Evolutionary conservation across 2,888 invertebrate genomes (phyloP).

Genomic region (Leucophora obtusa): DNA sequence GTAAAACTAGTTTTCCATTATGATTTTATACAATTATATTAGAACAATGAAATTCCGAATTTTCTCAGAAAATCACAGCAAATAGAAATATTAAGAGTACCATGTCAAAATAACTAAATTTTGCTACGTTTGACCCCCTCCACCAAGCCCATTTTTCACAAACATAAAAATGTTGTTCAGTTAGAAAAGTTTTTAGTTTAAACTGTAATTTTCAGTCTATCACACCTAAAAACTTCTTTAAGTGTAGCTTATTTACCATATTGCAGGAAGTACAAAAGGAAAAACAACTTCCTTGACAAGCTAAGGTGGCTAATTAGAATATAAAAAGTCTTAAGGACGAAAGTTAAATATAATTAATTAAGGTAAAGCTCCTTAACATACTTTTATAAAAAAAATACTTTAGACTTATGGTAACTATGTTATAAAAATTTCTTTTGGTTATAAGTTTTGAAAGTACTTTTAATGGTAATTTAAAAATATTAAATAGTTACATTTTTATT

Average conservation of each 20-base stretch:
- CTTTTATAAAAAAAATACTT: background rate
- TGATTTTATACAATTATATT: too few relatives aligned
- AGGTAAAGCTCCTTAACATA: background rate
- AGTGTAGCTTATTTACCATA: background rate
- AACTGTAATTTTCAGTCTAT: too few relatives aligned
- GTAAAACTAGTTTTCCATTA: too few relatives aligned
- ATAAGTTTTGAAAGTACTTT: background rate
- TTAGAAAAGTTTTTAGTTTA: too few relatives aligned
- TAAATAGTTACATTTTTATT: conserved; percentile 2
- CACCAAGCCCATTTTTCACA: too few relatives aligned
- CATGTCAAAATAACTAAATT: too few relatives aligned
- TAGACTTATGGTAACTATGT: background rate
- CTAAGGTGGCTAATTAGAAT: background rate
- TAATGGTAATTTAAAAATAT: background rate
- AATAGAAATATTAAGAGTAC: too few relatives aligned
- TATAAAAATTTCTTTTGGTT: background rate
- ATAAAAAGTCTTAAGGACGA: background rate
- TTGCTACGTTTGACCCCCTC: too few relatives aligned
- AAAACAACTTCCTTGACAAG: background rate
- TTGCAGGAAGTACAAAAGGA: background rate
- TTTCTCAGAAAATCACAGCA: too few relatives aligned
- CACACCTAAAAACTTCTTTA: too few relatives aligned
- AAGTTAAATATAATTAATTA: background rate
- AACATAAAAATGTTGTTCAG: too few relatives aligned
- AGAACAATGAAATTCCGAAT: too few relatives aligned